Conservation (phyloP, 2,888 invertebrate species). For the Mechanitis mazaeus region DNA sequence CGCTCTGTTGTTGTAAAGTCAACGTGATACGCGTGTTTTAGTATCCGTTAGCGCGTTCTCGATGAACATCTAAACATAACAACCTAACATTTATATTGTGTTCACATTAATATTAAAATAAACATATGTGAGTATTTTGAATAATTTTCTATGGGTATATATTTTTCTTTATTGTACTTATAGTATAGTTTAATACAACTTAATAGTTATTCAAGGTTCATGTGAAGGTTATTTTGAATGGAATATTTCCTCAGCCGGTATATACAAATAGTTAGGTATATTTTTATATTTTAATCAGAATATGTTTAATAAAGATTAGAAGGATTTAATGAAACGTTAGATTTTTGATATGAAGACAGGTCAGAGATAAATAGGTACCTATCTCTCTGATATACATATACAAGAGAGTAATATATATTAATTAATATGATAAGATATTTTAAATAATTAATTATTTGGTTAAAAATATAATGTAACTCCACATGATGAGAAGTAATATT, state of each 20-base stretch:
- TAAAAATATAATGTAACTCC: too few relatives aligned
- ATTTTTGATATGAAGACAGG: too few relatives aligned
- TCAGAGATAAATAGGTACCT: too few relatives aligned
- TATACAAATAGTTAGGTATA: conserved; percentile 8
- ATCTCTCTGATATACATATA: too few relatives aligned
- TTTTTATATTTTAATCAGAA: conserved; percentile 13
- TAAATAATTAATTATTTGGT: too few relatives aligned
- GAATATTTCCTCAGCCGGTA: conserved; percentile 2
- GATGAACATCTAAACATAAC: conserved; percentile 19
- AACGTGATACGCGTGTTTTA: conserved; percentile 45
- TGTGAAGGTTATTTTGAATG: conserved; percentile 16
- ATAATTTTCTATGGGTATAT: background rate
- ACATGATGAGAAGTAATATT: too few relatives aligned
- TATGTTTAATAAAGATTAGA: background rate
- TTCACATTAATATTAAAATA: conserved; percentile 7
- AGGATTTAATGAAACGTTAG: too few relatives aligned
- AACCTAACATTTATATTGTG: conserved; percentile 14
- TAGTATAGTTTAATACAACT: background rate
- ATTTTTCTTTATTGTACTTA: background rate
- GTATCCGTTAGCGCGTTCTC: conserved; percentile 48
- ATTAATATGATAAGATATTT: too few relatives aligned
- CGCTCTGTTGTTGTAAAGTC: conserved; percentile 31
- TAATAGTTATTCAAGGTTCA: conserved; percentile 7
- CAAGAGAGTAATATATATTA: too few relatives aligned
- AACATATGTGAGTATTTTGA: background rate